Base-by-base conservation (phyloP, 2,888 invertebrate species). In the Cephus spinipes region DNA sequence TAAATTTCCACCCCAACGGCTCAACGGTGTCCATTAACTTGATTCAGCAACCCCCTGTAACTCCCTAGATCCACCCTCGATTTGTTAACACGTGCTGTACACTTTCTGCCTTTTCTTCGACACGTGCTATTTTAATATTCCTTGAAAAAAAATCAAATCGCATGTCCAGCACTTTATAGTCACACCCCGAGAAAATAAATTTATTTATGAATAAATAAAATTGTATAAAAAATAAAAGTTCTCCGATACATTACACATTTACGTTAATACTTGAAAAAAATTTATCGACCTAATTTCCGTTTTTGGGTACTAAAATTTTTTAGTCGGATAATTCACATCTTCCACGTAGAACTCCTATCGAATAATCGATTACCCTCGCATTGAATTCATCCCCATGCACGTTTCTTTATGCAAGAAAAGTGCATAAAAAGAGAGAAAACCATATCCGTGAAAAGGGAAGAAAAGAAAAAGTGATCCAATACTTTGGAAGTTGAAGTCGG, bases 41-140 rank as follows among this genome's bases (percentile, higher is more conserved):
- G 79, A 85, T 81, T 31, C 71, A 71, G 15, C 71, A 33, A 71
- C 23, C 33, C 71, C 71, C 71, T 30, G 31, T 9, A 23, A 12
- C 32, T 15, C 35, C 30, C 74, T 12, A 74, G 36, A 74, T 33
- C 34, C 33, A 33, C 34, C 33, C 30, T 74, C 74, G 74, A 74
- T 74, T 74, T 74, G 71, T 71, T 77, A 84, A 83, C 90, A 88
- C 90, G 89, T 89, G 90, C 86, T 87, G 85, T 83, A 84, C 87
- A 88, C 88, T 89, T 88, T 85, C 81, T 85, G 88, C 81, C 87
- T 84, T 87, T 89, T 89, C 87, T 89, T 78, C 83, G 87, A 87
- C 90, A 90, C 90, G 90, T 90, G 89, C 85, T 88, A 82, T 87
- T 89, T 89, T 89, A 87, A 87, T 89, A 89, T 86, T 82, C 79